Base-by-base conservation (phyloP, 2,888 invertebrate genomes). In the Toxonevra muliebris region DNA sequence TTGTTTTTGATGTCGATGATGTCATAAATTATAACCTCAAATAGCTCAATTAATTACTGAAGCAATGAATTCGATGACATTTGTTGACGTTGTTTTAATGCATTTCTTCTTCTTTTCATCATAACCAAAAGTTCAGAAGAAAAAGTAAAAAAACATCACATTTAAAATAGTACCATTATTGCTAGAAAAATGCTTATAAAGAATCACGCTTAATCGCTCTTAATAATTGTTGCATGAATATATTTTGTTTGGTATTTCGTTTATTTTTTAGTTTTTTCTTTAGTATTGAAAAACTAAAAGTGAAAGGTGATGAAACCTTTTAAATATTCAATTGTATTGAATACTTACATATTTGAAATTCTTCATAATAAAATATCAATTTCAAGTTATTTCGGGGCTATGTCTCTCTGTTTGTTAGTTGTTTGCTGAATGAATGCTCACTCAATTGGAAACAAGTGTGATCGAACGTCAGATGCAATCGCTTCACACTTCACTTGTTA, bases 281-380 rank as follows among this genome's bases (percentile, higher is more conserved):
- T 7, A 4, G 7, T 2, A 30, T 30, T 30, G 7, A 30, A 58
- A 17, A 40, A 50, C 11, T 30, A 13, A 58, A 50, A 52, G 53
- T 59, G 17, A 65, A 60, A 20, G 52, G 20, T 12, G 43, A 11
- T 42, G 60, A 66, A 66, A 66, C 65, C 65, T 66, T 66, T 61
- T 41, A 54, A 66, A 59, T 65, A 45, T 40, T 30, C 10, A 45
- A 50, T 19, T 45, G 19, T 42, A 41, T 17, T 43, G 77, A 77
- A 76, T 30, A 76, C 77, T 75, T 73, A 70, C 71, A 68, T 72
- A 68, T 70, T 62, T 67, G 15, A 71, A 66, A 70, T 72, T 54
- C 64, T 70, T 50, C 40, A 63, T 48, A 48, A 48, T 48, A 69
- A 76, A 76, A 77, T 77, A 77, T 77, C 76, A 76, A 78, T 77